Evolutionary conservation across 2,797 vertebrate genomes (phyloP), one percentile per base, ranked within the genome.

Genomic region (Micropoecilia bifurca): DNA sequence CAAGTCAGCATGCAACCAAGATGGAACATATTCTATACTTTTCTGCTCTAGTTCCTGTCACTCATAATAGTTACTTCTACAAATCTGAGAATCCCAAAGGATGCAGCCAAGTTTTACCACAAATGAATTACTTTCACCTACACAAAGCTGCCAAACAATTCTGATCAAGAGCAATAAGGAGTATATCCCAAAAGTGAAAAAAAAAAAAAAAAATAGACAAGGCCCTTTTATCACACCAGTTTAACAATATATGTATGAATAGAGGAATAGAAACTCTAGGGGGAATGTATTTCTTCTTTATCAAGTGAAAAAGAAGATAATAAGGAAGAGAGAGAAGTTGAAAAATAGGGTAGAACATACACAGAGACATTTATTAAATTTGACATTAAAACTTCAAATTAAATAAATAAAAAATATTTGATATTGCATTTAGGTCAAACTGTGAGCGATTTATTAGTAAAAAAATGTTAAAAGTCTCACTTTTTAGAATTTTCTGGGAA

Each of bases 61-160:
- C 69, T 88, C 75, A 63, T 83, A 87, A 87, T 89, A 77, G 74
- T 77, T 86, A 88, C 88, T 88, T 76, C 80, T 74, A 82, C 83
- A 88, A 88, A 91, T 86, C 55, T 87, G 80, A 90, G 87, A 90
- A 76, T 83, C 79, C 50, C 0, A 10, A 66, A 85, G 88, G 85
- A 76, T 7, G 7, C 45, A 71, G 73, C 71, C 74, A 79, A 61
- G 33, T 77, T 79, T 66, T 47, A 59, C 53, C 74, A 71, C 76
- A 71, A 59, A 86, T 63, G 20, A 69, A 78, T 81, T 73, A 48
- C 74, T 85, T 48, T 69, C 33, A 82, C 77, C 71, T 41, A 66
- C 46, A 80, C 45, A 63, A 79, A n/a, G 48, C 76, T 83, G 78
- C 50, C 47, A 85, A 80, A 76, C 59, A 83, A 85, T 85, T 78